These are phyloP conservation scores for Melipona bicolor DNA, from an alignment of 2,888 invertebrate species.

Conservation along the genomic window DNA sequence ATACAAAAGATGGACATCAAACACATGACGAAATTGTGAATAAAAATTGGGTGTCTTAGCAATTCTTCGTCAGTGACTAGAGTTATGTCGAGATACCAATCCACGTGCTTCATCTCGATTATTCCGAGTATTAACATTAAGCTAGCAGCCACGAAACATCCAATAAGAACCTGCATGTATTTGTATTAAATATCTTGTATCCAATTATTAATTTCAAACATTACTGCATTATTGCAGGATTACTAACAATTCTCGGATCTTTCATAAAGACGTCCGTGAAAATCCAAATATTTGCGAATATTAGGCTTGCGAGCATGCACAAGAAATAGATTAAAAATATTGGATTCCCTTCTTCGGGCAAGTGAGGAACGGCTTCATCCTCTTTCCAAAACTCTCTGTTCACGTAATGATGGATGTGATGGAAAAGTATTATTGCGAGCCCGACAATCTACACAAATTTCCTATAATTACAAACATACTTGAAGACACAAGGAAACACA, in stretches of 20 bases:
- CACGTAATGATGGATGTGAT: slow-evolving; percentile 74
- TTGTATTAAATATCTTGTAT: neutral
- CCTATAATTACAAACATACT: slow-evolving; percentile 12
- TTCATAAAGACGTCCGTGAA: slow-evolving; percentile 35
- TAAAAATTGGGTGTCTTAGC: slow-evolving; percentile 78
- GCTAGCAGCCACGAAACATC: slow-evolving; percentile 68
- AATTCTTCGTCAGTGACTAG: slow-evolving; percentile 77
- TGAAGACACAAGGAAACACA: neutral
- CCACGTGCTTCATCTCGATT: slow-evolving; percentile 78
- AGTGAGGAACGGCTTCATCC: slow-evolving; percentile 65
- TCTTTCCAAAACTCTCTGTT: slow-evolving; percentile 54
- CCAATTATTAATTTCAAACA: neutral
- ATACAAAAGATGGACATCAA: slow-evolving; percentile 78
- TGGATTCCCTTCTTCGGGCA: slow-evolving; percentile 77
- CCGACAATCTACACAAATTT: slow-evolving; percentile 41
- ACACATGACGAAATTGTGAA: slow-evolving; percentile 79
- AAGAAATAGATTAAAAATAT: slow-evolving; percentile 76
- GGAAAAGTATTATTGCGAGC: slow-evolving; percentile 71
- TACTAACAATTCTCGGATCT: slow-evolving; percentile 65
- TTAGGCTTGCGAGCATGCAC: slow-evolving; percentile 69
- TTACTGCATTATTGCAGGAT: neutral
- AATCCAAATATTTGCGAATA: slow-evolving; percentile 69
- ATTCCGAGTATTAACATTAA: slow-evolving; percentile 75
- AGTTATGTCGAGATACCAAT: slow-evolving; percentile 77
- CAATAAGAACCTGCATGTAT: slow-evolving; percentile 67